Evolutionary conservation across 92 coral and sea anemone species (phyloP).

Genomic region (Palythoa grandis): DNA sequence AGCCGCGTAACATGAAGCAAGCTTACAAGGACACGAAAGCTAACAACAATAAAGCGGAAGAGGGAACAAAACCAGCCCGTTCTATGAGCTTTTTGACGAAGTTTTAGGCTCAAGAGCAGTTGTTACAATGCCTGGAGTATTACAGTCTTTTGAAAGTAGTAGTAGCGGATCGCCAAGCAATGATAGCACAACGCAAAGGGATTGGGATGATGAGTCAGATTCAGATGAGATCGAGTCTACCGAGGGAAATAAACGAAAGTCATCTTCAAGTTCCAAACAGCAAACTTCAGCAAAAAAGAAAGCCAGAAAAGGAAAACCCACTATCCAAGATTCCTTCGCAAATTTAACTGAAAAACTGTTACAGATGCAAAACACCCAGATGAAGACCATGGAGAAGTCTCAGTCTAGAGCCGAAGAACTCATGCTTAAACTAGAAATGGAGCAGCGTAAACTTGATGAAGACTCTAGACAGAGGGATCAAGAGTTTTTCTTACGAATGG

Average conservation of each 20-base stretch:
- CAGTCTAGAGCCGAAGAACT: conserved; percentile 60
- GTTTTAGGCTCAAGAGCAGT: background rate
- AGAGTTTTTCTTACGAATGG: conserved; percentile 63
- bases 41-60: background rate
- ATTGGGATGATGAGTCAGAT: conserved; percentile 36
- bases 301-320: conserved; percentile 47
- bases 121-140: background rate
- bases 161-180: conserved; percentile 45
- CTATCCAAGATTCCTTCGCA: conserved; percentile 48
- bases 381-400: conserved; percentile 43
- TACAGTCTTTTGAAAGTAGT: conserved; percentile 6
- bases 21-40: background rate
- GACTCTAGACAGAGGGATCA: conserved; percentile 61
- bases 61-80: background rate
- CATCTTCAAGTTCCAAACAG: conserved; percentile 28
- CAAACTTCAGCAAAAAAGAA: conserved; percentile 37
- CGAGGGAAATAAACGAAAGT: conserved; percentile 20
- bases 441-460: conserved; percentile 63
- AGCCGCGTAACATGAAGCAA: background rate
- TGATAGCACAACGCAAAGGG: conserved; percentile 22
- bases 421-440: conserved; percentile 51
- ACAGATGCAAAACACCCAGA: conserved; percentile 64
- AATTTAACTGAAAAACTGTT: conserved; percentile 51
- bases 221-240: conserved; percentile 8
- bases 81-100: background rate